Percentiles rank a stretch among this genome's conserved stretches.
Conservation (phyloP, 2,888 invertebrate species). For the Melanargia galathea region DNA sequence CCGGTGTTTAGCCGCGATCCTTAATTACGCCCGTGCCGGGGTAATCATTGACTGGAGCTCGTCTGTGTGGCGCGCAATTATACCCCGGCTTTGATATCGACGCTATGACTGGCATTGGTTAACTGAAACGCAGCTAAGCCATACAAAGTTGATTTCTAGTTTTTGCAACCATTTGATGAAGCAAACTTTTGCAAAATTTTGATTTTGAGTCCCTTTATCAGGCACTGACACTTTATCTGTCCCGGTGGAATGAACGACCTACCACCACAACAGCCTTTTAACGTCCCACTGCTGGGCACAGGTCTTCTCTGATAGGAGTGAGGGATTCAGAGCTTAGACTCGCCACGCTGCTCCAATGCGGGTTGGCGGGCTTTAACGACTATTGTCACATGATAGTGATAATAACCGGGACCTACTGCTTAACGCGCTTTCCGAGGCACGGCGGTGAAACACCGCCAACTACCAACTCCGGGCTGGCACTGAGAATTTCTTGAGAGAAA, state of each 20-base stretch:
- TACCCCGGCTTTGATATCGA: conserved; percentile 35
- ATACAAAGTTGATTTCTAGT: background rate
- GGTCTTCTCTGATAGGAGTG: no score
- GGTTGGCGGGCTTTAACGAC: no score
- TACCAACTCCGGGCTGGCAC: no score
- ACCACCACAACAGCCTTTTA: background rate
- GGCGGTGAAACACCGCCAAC: no score
- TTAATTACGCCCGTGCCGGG: conserved; percentile 38
- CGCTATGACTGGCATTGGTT: conserved; percentile 12
- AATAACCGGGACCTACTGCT: no score
- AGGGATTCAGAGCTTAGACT: no score
- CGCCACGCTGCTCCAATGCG: no score
- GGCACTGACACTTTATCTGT: background rate
- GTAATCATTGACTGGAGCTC: conserved; percentile 39
- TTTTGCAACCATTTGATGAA: background rate
- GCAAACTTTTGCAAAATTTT: background rate
- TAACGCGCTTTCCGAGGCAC: no score
- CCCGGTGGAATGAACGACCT: no score
- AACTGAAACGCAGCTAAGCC: background rate
- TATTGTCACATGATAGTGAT: no score
- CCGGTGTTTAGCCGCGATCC: conserved; percentile 32
- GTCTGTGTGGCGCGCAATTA: conserved; percentile 36
- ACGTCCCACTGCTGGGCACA: no score
- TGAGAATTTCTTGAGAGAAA: no score
- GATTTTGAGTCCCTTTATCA: background rate